Evolutionary conservation across 2,888 invertebrate species (phyloP).

Genomic region (Ischnura elegans): DNA sequence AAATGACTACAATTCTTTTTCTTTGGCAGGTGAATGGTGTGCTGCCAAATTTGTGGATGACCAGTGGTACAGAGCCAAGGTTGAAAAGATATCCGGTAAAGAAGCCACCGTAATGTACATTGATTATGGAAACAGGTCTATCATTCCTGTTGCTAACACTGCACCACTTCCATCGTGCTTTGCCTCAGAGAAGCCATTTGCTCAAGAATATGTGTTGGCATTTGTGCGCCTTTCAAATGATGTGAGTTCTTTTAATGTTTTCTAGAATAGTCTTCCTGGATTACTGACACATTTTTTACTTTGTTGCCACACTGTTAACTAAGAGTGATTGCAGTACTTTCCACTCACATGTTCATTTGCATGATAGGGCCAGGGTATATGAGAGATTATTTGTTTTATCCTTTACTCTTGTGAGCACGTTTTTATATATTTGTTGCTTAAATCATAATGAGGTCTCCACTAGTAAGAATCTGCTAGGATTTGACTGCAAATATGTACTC

Average conservation of each 20-base stretch:
- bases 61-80: conserved; percentile 97
- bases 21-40: conserved; percentile 86
- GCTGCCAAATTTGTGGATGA: conserved; percentile 93
- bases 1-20: not conserved
- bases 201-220: conserved; percentile 92
- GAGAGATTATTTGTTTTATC: too few species aligned
- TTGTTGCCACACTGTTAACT: too few species aligned
- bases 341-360: too few species aligned
- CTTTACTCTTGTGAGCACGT: too few species aligned
- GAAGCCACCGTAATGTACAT: conserved; percentile 92
- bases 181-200: conserved; percentile 87
- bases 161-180: conserved; percentile 91
- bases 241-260: conserved; percentile 79
- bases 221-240: conserved; percentile 92
- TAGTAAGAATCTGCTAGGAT: too few species aligned
- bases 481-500: too few species aligned
- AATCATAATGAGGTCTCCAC: too few species aligned
- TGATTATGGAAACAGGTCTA: conserved; percentile 97
- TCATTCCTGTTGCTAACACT: conserved; percentile 84
- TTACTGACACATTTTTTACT: not conserved
- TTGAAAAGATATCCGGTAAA: conserved; percentile 85
- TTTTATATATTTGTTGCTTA: too few species aligned
- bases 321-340: too few species aligned
- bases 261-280: not conserved
- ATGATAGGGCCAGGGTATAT: too few species aligned